Evolutionary conservation across 2,797 vertebrate genomes (phyloP).

Genomic region (Nasua narica): DNA sequence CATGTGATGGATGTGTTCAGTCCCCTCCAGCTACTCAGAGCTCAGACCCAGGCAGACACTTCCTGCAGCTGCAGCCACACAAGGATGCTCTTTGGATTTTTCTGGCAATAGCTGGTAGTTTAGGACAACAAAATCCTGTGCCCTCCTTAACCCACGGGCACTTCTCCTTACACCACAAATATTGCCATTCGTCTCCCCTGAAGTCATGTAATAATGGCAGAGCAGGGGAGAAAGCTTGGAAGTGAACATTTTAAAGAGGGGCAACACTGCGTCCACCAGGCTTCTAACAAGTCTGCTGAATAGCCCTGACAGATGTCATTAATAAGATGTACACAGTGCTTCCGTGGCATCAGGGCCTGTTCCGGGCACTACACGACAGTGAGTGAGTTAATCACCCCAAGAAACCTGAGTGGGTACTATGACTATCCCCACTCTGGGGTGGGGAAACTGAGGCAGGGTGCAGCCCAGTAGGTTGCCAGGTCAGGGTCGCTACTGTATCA

Average conservation of each 20-base stretch:
- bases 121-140: background rate
- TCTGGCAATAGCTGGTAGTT: background rate
- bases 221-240: background rate
- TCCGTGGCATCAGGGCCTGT: no score
- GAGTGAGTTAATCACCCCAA: background rate
- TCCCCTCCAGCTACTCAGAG: background rate
- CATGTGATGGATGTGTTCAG: background rate
- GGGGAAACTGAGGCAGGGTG: background rate
- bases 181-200: background rate
- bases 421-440: background rate
- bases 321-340: rapidly evolving
- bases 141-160: background rate
- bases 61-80: constrained; percentile 23
- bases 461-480: background rate
- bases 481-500: background rate
- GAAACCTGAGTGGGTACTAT: no score
- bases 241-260: background rate
- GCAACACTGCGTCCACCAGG: no score
- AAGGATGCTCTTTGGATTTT: background rate
- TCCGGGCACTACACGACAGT: background rate
- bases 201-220: background rate
- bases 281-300: background rate
- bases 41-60: background rate
- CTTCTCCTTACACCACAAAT: background rate
- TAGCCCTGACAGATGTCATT: background rate